Base-by-base conservation (phyloP, 2,113 vertebrate genomes). In the Phainopepla nitens region DNA sequence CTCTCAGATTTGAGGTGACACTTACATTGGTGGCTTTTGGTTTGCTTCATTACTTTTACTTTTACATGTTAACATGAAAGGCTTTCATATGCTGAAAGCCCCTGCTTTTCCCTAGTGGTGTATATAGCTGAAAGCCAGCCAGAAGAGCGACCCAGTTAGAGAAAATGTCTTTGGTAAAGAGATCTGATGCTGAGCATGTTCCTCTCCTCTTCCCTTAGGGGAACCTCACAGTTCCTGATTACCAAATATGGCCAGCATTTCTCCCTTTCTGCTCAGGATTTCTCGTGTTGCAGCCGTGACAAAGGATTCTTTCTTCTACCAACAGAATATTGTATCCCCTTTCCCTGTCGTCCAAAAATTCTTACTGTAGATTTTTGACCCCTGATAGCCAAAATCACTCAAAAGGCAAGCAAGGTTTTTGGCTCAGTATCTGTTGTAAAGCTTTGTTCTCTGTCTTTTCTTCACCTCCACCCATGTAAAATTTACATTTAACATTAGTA, bases 31-130 rank as follows among this genome's bases (percentile, higher is more conserved):
- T 95, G 96, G 91, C 28, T 20, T 93, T 91, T 44, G 12, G 87
- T 77, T 93, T 95, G 94, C 94, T 96, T 93, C 92, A 91, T 97
- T 96, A 90, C 90, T 94, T 97, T 93, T 31, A 90, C 88, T 86
- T 93, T 84, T 94, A 87, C 57, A 84, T 2, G 3, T 54, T 93
- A 95, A 92, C 86, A 95, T 91, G 93, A 96, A 97, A 95, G 60
- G 47, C 56, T 88, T 82, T 90, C 64, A 31, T 87, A 89, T 8
- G 44, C 87, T 94, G 93, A 96, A 98, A 96, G 93, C 89, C 80
- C 54, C 85, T 94, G 72, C 92, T 96, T 97, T 90, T 97, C 89
- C 83, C 90, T 75, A 91, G 88, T 2, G 7, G 85, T 94, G 90
- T 66, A 57, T 49, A 54, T 82, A 97, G 90, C 93, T 97, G 91